Evolutionary conservation across 2,113 vertebrate genomes (phyloP).

Genomic region (Anthoscopus minutus): DNA sequence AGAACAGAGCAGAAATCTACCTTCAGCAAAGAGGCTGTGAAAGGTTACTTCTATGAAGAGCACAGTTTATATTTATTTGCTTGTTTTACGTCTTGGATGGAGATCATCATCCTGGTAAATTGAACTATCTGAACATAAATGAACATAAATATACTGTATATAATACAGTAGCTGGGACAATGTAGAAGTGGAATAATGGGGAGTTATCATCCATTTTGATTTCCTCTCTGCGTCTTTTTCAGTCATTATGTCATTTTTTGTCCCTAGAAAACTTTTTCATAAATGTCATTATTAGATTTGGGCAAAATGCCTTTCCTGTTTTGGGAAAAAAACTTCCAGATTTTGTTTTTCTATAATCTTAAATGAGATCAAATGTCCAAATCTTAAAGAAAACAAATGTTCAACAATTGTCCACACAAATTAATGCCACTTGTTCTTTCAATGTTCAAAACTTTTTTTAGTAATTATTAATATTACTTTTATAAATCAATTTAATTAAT

Average conservation of each 20-base stretch:
- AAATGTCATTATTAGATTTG: background rate
- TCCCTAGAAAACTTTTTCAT: background rate
- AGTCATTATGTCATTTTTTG: background rate
- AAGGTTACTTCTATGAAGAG: background rate
- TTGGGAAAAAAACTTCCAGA: background rate
- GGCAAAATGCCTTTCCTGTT: background rate
- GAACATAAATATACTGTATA: too few species aligned
- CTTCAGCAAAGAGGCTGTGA: background rate
- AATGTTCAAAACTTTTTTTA: fast-evolving
- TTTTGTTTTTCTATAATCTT: background rate
- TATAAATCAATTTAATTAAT: background rate
- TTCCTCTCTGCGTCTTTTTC: background rate
- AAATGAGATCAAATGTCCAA: background rate
- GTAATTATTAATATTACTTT: background rate
- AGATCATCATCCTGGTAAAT: background rate
- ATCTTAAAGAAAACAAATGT: background rate
- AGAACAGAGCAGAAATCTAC: background rate
- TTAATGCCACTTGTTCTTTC: background rate
- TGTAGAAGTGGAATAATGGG: background rate
- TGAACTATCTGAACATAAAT: background rate
- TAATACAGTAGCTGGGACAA: background rate
- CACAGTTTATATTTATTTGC: background rate
- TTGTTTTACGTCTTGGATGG: background rate
- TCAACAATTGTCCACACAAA: background rate
- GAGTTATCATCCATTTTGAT: background rate